Conservation (phyloP, 2,797 vertebrate genomes). For the Anisognathus igniventris region DNA sequence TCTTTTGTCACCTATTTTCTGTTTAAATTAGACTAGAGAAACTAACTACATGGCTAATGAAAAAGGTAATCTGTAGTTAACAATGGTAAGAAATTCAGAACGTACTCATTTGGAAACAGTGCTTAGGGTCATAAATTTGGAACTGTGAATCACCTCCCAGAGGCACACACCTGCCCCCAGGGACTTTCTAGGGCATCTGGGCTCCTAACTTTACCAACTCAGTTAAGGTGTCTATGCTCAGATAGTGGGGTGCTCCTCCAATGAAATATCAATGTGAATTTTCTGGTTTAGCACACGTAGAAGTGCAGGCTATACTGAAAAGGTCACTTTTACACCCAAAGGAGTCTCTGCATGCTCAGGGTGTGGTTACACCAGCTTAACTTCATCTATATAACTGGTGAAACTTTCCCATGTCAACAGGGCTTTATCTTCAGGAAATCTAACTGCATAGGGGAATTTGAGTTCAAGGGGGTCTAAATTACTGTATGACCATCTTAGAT, state of each 20-base stretch:
- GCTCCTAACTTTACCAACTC: not conserved
- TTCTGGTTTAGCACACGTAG: not conserved
- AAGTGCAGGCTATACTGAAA: not conserved
- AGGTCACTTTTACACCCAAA: not conserved
- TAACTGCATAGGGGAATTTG: conserved; percentile 32
- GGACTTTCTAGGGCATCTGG: not conserved
- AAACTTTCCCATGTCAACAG: conserved; percentile 58
- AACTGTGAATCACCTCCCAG: not conserved
- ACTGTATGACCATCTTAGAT: conserved; percentile 52
- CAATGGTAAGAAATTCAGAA: not conserved
- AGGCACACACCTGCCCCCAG: not conserved
- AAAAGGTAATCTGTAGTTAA: not conserved
- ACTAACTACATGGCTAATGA: not conserved
- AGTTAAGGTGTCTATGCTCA: not conserved
- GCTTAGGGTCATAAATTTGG: not conserved
- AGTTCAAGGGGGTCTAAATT: conserved; percentile 49
- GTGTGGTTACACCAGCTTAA: not conserved
- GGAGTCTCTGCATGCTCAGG: not conserved
- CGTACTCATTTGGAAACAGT: not conserved
- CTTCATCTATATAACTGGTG: not conserved
- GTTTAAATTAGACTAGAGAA: not conserved
- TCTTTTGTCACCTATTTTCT: not conserved
- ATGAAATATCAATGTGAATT: not conserved
- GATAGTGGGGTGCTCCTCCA: not conserved
- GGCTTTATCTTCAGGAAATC: conserved; percentile 59